Percentiles rank a stretch among this genome's conserved stretches.
These are phyloP conservation scores for Ivindomyrus marchei DNA, from an alignment of 2,113 vertebrate genomes.

Conservation along the genomic window DNA sequence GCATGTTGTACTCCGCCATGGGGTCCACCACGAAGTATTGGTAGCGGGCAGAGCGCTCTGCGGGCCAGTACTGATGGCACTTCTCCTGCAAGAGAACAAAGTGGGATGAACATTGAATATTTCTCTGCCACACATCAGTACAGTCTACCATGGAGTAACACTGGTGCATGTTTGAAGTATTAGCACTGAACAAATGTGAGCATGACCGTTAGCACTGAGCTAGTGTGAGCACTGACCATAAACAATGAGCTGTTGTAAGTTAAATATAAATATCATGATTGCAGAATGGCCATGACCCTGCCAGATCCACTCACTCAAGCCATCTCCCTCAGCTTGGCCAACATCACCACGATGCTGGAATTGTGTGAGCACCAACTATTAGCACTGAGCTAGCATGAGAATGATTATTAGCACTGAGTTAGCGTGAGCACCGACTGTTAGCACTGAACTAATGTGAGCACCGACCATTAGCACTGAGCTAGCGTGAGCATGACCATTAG, in stretches of 20 bases:
- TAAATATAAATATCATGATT: neutral
- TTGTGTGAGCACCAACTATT: conserved; percentile 58
- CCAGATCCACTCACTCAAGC: conserved; percentile 68
- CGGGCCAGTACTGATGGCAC: conserved; percentile 97
- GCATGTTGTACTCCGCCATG: conserved; percentile 99
- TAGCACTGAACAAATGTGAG: neutral
- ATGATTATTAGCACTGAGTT: no score
- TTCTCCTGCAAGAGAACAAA: conserved; percentile 69
- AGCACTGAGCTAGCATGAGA: no score
- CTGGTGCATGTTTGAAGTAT: neutral
- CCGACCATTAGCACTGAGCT: no score
- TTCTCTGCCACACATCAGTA: neutral
- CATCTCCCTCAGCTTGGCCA: conserved; percentile 93
- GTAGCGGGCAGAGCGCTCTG: conserved; percentile 89
- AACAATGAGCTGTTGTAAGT: no score
- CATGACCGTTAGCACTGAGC: neutral
- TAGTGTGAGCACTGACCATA: no score
- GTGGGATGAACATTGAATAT: neutral
- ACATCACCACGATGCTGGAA: conserved; percentile 95
- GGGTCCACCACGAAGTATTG: conserved; percentile 97
- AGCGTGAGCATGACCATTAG: neutral
- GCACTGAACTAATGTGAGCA: neutral
- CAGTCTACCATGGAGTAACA: neutral
- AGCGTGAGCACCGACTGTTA: neutral
- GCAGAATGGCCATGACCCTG: neutral